A percentile compares a stretch with the other conserved stretches of the same genome.
Conservation (phyloP, 2,888 invertebrate species). For the Drosophila meridiana region DNA sequence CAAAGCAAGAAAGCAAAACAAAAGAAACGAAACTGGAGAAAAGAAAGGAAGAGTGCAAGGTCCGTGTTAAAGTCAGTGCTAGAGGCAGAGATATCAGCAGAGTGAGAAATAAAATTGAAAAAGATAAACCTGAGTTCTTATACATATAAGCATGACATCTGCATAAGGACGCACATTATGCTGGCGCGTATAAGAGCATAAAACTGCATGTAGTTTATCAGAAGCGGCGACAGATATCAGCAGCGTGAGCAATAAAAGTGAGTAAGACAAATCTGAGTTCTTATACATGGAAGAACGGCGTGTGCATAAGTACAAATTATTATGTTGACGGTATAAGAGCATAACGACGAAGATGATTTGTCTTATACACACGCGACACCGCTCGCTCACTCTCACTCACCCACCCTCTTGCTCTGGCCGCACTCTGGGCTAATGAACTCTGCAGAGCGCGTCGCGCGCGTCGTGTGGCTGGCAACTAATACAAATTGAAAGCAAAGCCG, state of each 20-base stretch:
- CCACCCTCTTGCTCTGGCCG: neutral
- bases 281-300: constrained; percentile 9
- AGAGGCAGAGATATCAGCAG: neutral
- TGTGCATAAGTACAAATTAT: constrained; percentile 5
- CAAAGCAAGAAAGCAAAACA: constrained; percentile 4
- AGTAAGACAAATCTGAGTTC: constrained; percentile 8
- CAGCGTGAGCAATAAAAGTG: neutral
- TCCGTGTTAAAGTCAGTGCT: neutral
- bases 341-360: constrained; percentile 1
- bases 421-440: constrained; percentile 54
- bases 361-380: neutral
- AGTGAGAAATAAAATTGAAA: constrained; percentile 9
- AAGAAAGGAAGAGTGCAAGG: constrained; percentile 6
- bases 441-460: constrained; percentile 13
- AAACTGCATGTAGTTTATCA: neutral
- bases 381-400: neutral
- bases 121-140: constrained; percentile 7
- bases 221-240: neutral
- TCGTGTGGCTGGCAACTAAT: constrained; percentile 29
- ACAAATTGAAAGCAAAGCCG: constrained; percentile 32
- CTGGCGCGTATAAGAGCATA: constrained; percentile 33
- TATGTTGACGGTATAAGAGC: constrained; percentile 38
- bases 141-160: constrained; percentile 8
- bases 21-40: neutral
- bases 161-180: constrained; percentile 22